phyloP scores from a whole-genome alignment of 2,888 invertebrate species.

The Yponomeuta cagnagella region DNA sequence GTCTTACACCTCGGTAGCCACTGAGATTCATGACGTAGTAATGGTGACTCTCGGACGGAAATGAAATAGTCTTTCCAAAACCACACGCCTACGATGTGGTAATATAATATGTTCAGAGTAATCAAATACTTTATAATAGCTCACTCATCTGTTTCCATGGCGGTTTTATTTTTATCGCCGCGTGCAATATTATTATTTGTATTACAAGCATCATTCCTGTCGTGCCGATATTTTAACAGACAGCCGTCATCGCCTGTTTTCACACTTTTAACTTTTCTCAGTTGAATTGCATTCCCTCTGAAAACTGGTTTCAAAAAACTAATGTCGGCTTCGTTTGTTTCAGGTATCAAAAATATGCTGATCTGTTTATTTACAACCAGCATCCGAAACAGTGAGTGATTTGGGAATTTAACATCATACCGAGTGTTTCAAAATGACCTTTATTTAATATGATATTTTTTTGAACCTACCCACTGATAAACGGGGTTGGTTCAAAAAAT shows the following conservation, averaged over 20 bases:
- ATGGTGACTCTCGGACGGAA: constrained; percentile 25
- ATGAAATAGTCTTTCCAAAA: constrained; percentile 45
- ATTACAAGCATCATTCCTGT: too few species aligned
- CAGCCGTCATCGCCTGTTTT: constrained; percentile 22
- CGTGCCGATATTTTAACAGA: constrained; percentile 23
- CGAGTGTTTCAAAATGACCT: not conserved
- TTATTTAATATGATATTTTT: not conserved
- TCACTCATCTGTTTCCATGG: constrained; percentile 39
- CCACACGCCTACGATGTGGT: constrained; percentile 31
- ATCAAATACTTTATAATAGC: constrained; percentile 27
- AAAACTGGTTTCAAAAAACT: not conserved
- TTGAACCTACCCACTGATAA: too few species aligned
- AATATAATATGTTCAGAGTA: constrained; percentile 22
- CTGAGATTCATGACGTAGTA: not conserved
- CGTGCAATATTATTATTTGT: too few species aligned
- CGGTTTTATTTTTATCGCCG: constrained; percentile 24
- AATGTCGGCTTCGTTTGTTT: not conserved
- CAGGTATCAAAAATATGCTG: not conserved
- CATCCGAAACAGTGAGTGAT: constrained; percentile 3
- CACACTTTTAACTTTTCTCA: not conserved
- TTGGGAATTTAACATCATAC: constrained; percentile 11
- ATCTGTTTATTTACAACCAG: not conserved
- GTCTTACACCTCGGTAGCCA: not conserved
- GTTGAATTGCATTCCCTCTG: not conserved
- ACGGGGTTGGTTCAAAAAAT: too few species aligned